phyloP scores from a whole-genome alignment of 2,797 vertebrate species.

The Notamacropus eugenii region DNA sequence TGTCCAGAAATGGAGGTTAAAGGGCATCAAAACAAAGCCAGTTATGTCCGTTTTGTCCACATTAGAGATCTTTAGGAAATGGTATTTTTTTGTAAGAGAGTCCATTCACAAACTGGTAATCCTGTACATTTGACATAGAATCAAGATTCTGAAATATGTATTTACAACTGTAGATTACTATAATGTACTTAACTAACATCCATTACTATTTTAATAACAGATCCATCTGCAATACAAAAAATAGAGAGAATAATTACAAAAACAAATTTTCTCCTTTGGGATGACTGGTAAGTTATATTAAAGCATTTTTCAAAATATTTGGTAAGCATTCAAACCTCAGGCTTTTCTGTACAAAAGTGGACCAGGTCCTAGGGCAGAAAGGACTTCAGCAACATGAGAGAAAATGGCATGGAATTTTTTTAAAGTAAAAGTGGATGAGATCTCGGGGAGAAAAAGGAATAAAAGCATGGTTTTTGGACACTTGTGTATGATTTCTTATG shows the following conservation, averaged over 20 bases:
- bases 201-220: background rate
- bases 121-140: background rate
- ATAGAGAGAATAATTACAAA: background rate
- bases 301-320: background rate
- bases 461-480: background rate
- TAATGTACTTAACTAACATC: background rate
- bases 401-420: slow-evolving; percentile 33
- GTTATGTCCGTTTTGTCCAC: background rate
- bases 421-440: background rate
- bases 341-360: background rate
- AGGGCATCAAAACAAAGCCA: background rate
- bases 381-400: slow-evolving; percentile 1
- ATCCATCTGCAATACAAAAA: background rate
- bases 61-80: background rate
- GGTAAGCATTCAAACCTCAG: background rate
- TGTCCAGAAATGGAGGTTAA: background rate
- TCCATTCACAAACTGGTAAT: background rate
- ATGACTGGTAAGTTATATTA: background rate
- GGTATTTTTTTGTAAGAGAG: background rate
- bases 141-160: background rate
- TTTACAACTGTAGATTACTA: background rate
- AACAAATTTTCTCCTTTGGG: background rate
- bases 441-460: background rate
- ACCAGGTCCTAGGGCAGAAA: background rate
- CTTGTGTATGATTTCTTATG: background rate